Base-by-base conservation (phyloP, 2,888 invertebrate genomes). In the Nephrocerus scutellatus region DNA sequence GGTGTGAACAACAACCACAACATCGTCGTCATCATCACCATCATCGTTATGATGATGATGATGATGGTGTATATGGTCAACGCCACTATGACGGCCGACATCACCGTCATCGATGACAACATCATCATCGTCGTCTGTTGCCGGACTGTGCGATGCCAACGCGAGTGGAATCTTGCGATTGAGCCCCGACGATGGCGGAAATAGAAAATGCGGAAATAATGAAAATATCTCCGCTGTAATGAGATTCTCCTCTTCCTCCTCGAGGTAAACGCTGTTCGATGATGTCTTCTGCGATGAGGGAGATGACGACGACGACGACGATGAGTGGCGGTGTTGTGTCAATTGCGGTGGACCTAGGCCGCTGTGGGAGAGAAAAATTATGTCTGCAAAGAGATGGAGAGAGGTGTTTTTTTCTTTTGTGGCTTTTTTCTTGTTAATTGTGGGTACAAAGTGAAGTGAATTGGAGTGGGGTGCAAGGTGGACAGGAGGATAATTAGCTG, bases 171-270 rank as follows among this genome's bases (percentile, higher is more conserved):
- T 65, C 55, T 61, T 62, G 41, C 56, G 54, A 51, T 64, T 64
- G 12, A 64, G 55, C 24, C 64, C 64, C 63, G 66, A 64, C 36
- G 64, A 64, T 33, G 70, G 72, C 54, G 77, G 76, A 62, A 75
- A 76, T 54, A 79, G 70, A 70, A 77, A 76, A 64, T 75, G 75
- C 49, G 77, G 77, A 51, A 60, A 64, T 47, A 61, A 64, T 37
- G 67, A 66, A 73, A 68, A 73, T 70, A 71, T 74, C 71, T 71
- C 69, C 57, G 72, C 68, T 65, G 72, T 62, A 71, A 65, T 64
- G 46, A 62, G 54, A 55, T 63, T 43, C 19, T 48, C 52, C 15
- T 47, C 52, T 36, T 47, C 48, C 31, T 48, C 47, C 28, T 70
- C 70, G 66, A 72, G 69, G 57, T 41, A 40, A 38, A 72, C 71